Evolutionary conservation across 2,888 invertebrate species (phyloP), one percentile per base, ranked within the genome.

Genomic region (Loripinus fragilis): DNA sequence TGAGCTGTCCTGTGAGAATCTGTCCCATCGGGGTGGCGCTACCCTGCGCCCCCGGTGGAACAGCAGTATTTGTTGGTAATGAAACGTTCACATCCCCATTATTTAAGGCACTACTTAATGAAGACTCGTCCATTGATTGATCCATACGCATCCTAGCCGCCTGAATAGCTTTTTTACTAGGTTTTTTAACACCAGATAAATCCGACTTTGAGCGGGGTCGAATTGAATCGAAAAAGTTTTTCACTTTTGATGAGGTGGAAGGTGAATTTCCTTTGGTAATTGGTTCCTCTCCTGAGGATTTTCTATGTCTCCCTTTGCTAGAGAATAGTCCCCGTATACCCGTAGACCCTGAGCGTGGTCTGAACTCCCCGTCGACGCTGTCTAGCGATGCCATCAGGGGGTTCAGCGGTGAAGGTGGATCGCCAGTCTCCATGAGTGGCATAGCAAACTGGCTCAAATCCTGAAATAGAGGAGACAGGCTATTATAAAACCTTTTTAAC

Each of bases 371-470:
- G 28, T 89, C 90, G 1, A 88, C 88, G 10, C 81, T 74, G 79
- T 89, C 90, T 50, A 85, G 79, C 7, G 81, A 83, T 41, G 80
- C 71, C 28, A 70, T 65, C 20, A 67, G 72, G 7, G 82, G 76
- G 23, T 68, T 33, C n/a, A 80, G 74, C 2, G 81, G 76, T 7
- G 68, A 71, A 0, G 83, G 74, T 55, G 68, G 69, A 66, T 78
- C 78, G 10, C 38, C 50, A 2, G 87, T 77, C 55, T 91, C 91
- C 85, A 91, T 81, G 38, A 91, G 81, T 2, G 91, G 91, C 92
- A 93, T 92, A 30, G 92, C 92, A 84, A 92, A 92, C 74, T 92
- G 90, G 86, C 92, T 92, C 73, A 93, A 85, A 75, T 93, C 93
- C 92, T 93, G 90, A 67, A 74, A 81, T 66, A 52, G 5, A 45